Evolutionary conservation across 2,888 invertebrate species (phyloP).

Genomic region (Parnassius smintheus): DNA sequence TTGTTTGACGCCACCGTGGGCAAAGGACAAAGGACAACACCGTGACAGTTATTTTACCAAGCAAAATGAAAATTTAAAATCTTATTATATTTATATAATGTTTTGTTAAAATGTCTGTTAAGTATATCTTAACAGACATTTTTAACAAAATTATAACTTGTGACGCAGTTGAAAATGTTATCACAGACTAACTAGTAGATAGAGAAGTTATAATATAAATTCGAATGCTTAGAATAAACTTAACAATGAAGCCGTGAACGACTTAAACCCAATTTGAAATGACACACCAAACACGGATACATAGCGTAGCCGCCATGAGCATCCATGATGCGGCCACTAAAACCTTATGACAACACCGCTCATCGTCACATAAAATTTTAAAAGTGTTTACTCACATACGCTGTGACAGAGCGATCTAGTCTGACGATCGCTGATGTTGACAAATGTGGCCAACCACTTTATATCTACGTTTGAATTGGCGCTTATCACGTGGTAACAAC

Average conservation of each 20-base stretch:
- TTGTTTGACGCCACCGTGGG: too few relatives aligned
- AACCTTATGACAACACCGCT: slow-evolving; percentile 72
- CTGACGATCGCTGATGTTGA: slow-evolving; percentile 63
- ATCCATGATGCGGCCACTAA: slow-evolving; percentile 74
- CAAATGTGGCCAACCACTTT: slow-evolving; percentile 40
- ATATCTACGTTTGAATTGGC: slow-evolving; percentile 26
- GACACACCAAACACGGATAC: slow-evolving; percentile 54
- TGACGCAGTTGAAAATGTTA: slow-evolving; percentile 7
- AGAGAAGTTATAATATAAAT: slow-evolving; percentile 41
- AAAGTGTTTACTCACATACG: slow-evolving; percentile 72
- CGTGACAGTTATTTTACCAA: too few relatives aligned
- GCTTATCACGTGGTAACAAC: slow-evolving; percentile 36
- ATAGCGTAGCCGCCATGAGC: slow-evolving; percentile 52
- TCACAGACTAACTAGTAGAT: too few relatives aligned
- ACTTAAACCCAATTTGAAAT: slow-evolving; percentile 64
- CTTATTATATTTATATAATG: too few relatives aligned
- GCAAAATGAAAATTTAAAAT: too few relatives aligned
- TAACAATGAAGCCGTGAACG: slow-evolving; percentile 50
- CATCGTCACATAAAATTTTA: slow-evolving; percentile 74
- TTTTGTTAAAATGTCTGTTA: too few relatives aligned
- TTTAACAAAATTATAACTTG: too few relatives aligned
- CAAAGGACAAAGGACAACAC: too few relatives aligned
- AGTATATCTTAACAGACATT: too few relatives aligned
- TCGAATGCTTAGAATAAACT: slow-evolving; percentile 57
- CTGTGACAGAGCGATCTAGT: slow-evolving; percentile 71